These are phyloP conservation scores for Phrynosoma platyrhinos DNA, from an alignment of 2,113 vertebrate genomes.

Conservation along the genomic window DNA sequence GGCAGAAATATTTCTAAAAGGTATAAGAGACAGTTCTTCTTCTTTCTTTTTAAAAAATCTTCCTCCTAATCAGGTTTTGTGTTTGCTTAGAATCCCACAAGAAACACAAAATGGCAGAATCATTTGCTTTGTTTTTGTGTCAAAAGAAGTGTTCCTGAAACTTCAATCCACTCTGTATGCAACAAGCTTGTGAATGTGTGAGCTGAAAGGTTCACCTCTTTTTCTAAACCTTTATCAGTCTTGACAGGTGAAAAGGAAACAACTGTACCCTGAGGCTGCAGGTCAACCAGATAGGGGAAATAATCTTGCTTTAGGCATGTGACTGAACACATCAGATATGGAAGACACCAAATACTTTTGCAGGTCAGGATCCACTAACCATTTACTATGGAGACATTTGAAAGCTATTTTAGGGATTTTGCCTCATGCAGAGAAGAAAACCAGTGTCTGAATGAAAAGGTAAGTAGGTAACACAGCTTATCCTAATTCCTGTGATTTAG, in stretches of 20 bases:
- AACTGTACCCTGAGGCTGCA: fast-evolving
- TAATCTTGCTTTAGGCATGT: slow-evolving; percentile 3
- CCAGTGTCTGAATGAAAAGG: background rate
- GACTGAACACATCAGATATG: background rate
- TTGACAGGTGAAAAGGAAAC: slow-evolving; percentile 2
- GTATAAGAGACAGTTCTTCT: too few relatives aligned
- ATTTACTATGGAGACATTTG: background rate
- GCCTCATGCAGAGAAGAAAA: background rate
- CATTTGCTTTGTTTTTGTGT: background rate
- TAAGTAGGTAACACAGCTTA: background rate
- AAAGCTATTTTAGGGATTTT: too few relatives aligned
- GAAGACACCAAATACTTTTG: slow-evolving; percentile 2
- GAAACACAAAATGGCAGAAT: background rate
- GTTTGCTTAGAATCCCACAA: background rate
- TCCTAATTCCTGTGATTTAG: background rate
- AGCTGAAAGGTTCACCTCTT: slow-evolving; percentile 28
- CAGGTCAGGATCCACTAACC: background rate
- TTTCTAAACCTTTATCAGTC: background rate
- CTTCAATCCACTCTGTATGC: background rate
- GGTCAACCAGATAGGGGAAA: background rate
- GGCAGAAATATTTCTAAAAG: background rate
- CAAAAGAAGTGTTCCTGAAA: background rate
- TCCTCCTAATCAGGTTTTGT: background rate
- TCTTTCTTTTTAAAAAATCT: too few relatives aligned
- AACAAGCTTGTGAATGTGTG: background rate